Conservation (phyloP, 2,888 invertebrate species). For the Harpalus rufipes region DNA sequence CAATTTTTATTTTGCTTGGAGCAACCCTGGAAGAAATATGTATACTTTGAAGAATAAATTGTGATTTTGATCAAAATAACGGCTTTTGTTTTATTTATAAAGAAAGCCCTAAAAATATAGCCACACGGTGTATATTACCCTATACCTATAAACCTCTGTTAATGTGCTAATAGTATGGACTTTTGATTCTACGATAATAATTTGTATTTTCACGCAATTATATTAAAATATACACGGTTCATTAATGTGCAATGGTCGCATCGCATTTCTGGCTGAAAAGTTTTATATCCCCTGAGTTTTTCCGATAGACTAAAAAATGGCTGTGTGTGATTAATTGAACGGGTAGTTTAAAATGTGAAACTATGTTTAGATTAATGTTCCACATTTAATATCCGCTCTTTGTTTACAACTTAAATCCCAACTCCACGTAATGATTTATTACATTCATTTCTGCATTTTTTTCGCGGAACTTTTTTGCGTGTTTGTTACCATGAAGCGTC, state of each 20-base stretch:
- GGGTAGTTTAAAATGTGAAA: slow-evolving; percentile 22
- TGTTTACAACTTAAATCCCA: slow-evolving; percentile 31
- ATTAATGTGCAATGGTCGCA: background rate
- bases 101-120: no score
- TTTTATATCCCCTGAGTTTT: slow-evolving; percentile 6
- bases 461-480: background rate
- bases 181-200: no score
- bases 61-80: no score
- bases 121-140: no score
- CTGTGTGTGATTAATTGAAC: slow-evolving; percentile 14
- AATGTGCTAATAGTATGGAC: no score
- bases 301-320: slow-evolving; percentile 20
- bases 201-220: background rate
- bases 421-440: slow-evolving; percentile 32
- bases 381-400: slow-evolving; percentile 23
- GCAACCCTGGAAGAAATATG: background rate
- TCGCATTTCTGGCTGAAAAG: background rate
- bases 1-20: slow-evolving; percentile 1
- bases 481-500: slow-evolving; percentile 10
- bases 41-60: no score
- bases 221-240: background rate
- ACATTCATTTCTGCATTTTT: slow-evolving; percentile 29
- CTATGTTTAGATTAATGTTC: slow-evolving; percentile 35
- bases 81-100: no score
- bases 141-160: no score